phyloP scores from a whole-genome alignment of 2,113 vertebrate species.

The Eulemur rufifrons region DNA sequence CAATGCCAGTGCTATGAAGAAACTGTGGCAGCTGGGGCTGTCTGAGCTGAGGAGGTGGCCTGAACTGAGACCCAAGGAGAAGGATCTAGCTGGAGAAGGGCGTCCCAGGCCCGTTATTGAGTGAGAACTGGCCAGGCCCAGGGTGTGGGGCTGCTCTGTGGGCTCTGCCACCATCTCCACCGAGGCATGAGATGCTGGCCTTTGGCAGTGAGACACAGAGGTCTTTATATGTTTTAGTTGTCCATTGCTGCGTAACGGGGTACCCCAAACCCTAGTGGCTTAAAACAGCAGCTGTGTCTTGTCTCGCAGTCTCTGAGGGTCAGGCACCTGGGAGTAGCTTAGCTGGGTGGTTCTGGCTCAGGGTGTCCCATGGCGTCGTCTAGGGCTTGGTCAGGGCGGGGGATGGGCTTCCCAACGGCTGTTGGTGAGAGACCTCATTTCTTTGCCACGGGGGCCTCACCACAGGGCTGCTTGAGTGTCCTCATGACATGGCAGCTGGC shows the following conservation, averaged over 20 bases:
- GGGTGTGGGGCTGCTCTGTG: neutral
- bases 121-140: neutral
- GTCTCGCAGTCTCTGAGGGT: neutral
- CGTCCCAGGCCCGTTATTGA: neutral
- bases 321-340: neutral
- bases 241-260: neutral
- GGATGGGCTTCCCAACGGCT: too few species aligned
- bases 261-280: neutral
- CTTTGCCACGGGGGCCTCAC: neutral
- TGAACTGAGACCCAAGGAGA: neutral
- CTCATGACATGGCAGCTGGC: neutral
- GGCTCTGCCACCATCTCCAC: neutral
- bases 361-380: neutral
- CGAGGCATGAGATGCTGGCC: neutral
- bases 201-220: neutral
- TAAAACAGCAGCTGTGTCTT: neutral
- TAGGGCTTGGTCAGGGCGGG: neutral
- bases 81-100: neutral
- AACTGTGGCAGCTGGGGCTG: rapidly evolving
- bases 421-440: neutral
- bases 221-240: neutral
- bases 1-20: neutral
- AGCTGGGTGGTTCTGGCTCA: neutral
- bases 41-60: neutral
- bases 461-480: neutral